These are phyloP conservation scores for Celastrina argiolus DNA, from an alignment of 2,888 invertebrate genomes.

Conservation along the genomic window DNA sequence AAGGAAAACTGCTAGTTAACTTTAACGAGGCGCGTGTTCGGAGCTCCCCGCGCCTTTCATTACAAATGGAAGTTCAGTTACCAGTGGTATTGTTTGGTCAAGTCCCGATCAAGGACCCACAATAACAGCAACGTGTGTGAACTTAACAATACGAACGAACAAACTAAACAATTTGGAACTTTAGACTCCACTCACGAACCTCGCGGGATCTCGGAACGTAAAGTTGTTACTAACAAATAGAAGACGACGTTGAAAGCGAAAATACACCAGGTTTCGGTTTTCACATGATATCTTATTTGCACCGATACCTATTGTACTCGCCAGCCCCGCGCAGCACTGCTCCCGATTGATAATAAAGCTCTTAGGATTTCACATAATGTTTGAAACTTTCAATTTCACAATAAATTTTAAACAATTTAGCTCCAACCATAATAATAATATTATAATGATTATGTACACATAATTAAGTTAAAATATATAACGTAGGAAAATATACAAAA, in stretches of 20 bases:
- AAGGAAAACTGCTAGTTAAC: not conserved
- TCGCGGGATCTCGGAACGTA: slow-evolving; percentile 6
- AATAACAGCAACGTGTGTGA: slow-evolving; percentile 5
- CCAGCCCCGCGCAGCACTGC: not conserved
- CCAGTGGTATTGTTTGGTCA: not conserved
- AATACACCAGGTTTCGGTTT: not conserved
- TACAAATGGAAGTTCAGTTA: not conserved
- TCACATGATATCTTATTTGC: slow-evolving; percentile 1
- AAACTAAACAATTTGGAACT: slow-evolving; percentile 15
- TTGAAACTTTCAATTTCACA: not conserved
- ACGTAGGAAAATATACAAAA: not conserved
- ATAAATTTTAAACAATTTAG: not conserved
- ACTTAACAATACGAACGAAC: slow-evolving; percentile 12
- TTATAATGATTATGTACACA: not conserved
- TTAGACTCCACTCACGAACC: slow-evolving; percentile 16
- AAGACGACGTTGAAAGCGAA: slow-evolving; percentile 6
- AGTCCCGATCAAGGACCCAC: not conserved
- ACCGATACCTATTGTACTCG: not conserved
- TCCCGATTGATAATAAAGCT: not conserved
- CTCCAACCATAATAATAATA: not conserved
- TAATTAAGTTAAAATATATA: not conserved
- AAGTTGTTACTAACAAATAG: slow-evolving; percentile 15
- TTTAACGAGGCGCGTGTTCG: not conserved
- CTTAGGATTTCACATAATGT: not conserved
- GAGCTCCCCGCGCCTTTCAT: too few relatives aligned